Evolutionary conservation across 2,113 vertebrate species (phyloP).

Genomic region (Zosterops japonicus): DNA sequence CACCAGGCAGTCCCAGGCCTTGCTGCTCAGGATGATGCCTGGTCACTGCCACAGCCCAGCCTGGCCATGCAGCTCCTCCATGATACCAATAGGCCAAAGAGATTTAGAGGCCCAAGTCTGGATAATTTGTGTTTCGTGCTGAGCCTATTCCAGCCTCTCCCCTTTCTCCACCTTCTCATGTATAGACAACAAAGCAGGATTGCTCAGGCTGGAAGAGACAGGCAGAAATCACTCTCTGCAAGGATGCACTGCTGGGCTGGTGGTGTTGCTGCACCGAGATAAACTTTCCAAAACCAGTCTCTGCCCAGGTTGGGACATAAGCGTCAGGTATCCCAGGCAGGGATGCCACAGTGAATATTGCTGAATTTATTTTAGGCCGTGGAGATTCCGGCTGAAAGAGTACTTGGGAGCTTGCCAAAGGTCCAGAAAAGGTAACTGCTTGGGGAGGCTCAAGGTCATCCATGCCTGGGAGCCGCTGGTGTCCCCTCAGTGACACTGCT

Average conservation of each 20-base stretch:
- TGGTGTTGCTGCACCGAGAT: neutral
- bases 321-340: neutral
- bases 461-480: neutral
- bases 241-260: neutral
- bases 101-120: neutral
- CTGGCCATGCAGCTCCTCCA: neutral
- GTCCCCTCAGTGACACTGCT: neutral
- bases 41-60: neutral
- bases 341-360: constrained; percentile 3
- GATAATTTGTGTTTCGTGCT: neutral
- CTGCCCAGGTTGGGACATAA: neutral
- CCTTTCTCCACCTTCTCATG: neutral
- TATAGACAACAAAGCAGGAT: neutral
- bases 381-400: constrained; percentile 6
- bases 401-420: constrained; percentile 43
- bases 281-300: neutral
- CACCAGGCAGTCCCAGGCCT: neutral
- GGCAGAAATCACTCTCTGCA: neutral
- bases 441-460: constrained; percentile 41
- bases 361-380: constrained; percentile 37
- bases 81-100: rapidly evolving
- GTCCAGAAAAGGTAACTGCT: constrained; percentile 59
- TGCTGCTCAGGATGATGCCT: neutral
- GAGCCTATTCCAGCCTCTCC: neutral
- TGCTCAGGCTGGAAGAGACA: neutral